Conservation (phyloP, 2,113 vertebrate species). For the Columba janthina region DNA sequence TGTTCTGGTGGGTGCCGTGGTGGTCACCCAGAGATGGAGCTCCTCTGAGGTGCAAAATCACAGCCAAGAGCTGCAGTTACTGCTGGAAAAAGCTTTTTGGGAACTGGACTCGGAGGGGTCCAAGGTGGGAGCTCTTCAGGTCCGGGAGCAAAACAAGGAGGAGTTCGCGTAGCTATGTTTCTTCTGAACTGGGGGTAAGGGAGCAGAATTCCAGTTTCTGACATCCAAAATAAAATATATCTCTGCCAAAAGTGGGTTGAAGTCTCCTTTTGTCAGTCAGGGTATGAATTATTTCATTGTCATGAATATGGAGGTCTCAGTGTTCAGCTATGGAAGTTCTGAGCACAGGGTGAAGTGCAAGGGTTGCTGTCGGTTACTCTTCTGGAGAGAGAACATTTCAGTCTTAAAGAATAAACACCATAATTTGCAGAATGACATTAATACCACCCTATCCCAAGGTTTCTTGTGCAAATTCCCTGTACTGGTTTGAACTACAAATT, state of each 20-base stretch:
- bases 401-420: neutral
- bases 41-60: neutral
- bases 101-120: neutral
- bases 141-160: neutral
- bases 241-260: neutral
- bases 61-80: neutral
- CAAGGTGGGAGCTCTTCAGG: accelerated
- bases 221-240: neutral
- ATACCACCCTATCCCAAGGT: too few species aligned
- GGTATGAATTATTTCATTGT: neutral
- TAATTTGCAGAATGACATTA: neutral
- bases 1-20: neutral
- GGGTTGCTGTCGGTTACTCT: neutral
- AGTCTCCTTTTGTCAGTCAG: neutral
- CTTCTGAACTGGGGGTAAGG: neutral
- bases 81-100: neutral
- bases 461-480: neutral
- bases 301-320: neutral
- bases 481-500: neutral
- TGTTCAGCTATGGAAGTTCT: neutral
- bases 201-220: neutral
- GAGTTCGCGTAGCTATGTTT: too few species aligned
- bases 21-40: neutral
- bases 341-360: neutral
- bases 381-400: neutral